Percentiles rank a stretch among this genome's conserved stretches.
Conservation (phyloP, 2,113 vertebrate genomes). For the Cranoglanis bouderius region DNA sequence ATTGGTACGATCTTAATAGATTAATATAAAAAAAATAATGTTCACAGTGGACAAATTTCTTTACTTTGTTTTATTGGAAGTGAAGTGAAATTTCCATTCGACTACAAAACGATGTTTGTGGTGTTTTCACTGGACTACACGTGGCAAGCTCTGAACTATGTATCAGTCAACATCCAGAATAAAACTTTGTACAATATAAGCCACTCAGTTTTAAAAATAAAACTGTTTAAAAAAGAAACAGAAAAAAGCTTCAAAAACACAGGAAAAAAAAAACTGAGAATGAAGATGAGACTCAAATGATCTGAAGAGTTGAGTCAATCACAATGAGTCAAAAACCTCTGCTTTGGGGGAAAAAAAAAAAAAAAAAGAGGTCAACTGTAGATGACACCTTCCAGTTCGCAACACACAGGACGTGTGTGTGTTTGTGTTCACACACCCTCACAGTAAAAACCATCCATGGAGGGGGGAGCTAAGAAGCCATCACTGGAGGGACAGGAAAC, state of each 20-base stretch:
- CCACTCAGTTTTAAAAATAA: constrained; percentile 96
- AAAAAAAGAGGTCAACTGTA: constrained; percentile 18
- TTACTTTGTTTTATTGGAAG: constrained; percentile 85
- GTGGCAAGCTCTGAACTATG: constrained; percentile 80
- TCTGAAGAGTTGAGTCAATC: constrained; percentile 22
- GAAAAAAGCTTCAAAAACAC: constrained; percentile 74
- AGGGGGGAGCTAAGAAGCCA: constrained; percentile 10
- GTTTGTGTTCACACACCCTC: constrained; percentile 15
- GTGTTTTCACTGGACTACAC: constrained; percentile 79
- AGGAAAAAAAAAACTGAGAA: constrained; percentile 64
- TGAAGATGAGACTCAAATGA: constrained; percentile 34
- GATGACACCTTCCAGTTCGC: constrained; percentile 25
- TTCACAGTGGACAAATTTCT: not conserved
- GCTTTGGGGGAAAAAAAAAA: too few relatives aligned
- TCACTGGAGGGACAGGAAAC: constrained; percentile 26
- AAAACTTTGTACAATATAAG: constrained; percentile 91
- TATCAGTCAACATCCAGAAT: constrained; percentile 73
- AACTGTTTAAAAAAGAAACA: constrained; percentile 77
- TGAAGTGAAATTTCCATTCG: constrained; percentile 77
- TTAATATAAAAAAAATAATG: constrained; percentile 1
- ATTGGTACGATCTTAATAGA: not conserved
- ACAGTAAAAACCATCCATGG: constrained; percentile 32
- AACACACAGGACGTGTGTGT: not conserved
- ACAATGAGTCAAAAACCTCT: constrained; percentile 23
- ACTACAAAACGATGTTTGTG: constrained; percentile 78